Evolutionary conservation across 2,888 invertebrate species (phyloP).

Genomic region (Thysanoteuthis rhombus): DNA sequence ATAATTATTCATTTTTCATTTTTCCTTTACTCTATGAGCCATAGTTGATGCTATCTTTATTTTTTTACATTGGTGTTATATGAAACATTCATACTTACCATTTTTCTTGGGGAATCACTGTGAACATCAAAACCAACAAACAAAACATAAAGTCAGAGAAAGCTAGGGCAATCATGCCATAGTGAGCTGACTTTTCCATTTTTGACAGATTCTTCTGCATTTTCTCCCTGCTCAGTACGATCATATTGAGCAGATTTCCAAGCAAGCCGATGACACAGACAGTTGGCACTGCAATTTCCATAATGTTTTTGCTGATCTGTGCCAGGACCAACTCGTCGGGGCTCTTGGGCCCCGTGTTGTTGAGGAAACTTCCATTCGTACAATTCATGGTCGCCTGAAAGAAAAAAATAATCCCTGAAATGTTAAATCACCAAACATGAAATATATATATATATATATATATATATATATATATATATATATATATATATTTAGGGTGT

Average conservation of each 20-base stretch:
- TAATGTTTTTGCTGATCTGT: slow-evolving; percentile 48
- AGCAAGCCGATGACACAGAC: slow-evolving; percentile 60
- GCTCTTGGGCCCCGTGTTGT: slow-evolving; percentile 26
- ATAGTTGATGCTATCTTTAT: too few species aligned
- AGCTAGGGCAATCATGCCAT: slow-evolving; percentile 63
- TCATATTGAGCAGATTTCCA: slow-evolving; percentile 60
- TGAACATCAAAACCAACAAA: slow-evolving; percentile 57
- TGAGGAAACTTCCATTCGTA: neutral
- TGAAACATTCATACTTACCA: too few species aligned
- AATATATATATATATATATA: neutral
- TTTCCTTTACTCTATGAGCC: too few species aligned
- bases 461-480: neutral
- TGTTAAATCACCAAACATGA: neutral
- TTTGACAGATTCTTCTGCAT: slow-evolving; percentile 56
- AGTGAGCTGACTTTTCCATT: slow-evolving; percentile 65
- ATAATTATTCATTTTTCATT: too few species aligned
- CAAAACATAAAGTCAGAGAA: slow-evolving; percentile 65
- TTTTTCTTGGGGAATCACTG: slow-evolving; percentile 47
- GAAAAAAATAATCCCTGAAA: neutral
- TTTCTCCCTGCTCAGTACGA: slow-evolving; percentile 61
- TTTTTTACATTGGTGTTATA: too few species aligned
- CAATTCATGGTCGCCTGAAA: slow-evolving; percentile 22
- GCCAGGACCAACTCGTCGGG: slow-evolving; percentile 41
- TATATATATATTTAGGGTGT: neutral
- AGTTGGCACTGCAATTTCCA: slow-evolving; percentile 55